Conservation (phyloP, 2,888 invertebrate species). For the Reticulitermes lucifugus region DNA sequence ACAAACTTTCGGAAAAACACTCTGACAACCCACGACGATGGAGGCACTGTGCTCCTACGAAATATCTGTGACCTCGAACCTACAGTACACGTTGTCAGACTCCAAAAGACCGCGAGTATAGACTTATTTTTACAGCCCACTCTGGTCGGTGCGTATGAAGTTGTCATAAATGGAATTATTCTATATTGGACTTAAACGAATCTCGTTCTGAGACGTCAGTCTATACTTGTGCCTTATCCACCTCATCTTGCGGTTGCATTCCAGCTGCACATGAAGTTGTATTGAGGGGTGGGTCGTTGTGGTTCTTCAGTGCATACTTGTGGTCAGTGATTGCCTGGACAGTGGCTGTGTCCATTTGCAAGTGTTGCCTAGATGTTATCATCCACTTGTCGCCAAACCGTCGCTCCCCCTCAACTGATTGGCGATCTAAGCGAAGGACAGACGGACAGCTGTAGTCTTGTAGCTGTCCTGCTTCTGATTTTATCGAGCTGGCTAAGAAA, state of each 20-base stretch:
- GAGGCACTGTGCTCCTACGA: no score
- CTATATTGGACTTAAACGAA: no score
- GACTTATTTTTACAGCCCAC: no score
- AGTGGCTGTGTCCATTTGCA: not conserved
- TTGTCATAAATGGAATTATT: no score
- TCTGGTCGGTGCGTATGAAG: no score
- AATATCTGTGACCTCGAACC: no score
- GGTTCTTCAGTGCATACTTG: not conserved
- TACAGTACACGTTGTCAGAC: no score
- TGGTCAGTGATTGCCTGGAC: not conserved
- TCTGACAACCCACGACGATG: no score
- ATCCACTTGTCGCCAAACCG: not conserved
- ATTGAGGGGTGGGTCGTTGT: not conserved
- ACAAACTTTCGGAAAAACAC: no score
- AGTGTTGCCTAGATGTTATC: not conserved
- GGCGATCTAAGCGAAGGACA: not conserved
- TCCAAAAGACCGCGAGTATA: no score
- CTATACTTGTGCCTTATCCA: not conserved
- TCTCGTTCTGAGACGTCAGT: not conserved
- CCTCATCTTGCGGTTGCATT: not conserved
- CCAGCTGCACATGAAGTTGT: constrained; percentile 9
- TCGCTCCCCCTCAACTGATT: not conserved
- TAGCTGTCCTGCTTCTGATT: not conserved
- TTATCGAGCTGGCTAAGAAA: not conserved
- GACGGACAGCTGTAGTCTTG: not conserved